These are phyloP conservation scores for Helobdella robusta DNA, from an alignment of 2,888 invertebrate species.

Conservation along the genomic window DNA sequence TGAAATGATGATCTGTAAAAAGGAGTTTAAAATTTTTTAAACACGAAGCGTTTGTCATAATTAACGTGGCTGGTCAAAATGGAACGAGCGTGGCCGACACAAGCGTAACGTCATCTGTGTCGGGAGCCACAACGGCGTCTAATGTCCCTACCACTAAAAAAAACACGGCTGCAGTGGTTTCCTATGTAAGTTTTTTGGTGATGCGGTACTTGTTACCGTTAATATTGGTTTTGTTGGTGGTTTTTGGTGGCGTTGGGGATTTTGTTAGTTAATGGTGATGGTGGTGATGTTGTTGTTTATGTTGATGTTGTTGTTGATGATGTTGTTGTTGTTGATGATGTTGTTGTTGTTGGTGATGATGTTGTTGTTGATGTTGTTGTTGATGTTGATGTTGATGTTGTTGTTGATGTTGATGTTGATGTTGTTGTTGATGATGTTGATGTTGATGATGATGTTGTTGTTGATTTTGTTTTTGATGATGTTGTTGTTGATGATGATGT, in stretches of 20 bases:
- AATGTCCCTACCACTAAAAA: too few relatives aligned
- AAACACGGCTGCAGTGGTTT: too few relatives aligned
- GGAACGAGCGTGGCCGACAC: too few relatives aligned
- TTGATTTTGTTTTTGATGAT: not conserved
- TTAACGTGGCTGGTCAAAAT: too few relatives aligned
- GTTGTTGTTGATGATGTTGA: not conserved
- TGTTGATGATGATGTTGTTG: not conserved
- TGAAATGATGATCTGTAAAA: too few relatives aligned
- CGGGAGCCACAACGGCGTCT: too few relatives aligned
- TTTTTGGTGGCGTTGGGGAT: not conserved
- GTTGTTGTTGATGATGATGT: not conserved
- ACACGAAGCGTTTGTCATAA: too few relatives aligned
- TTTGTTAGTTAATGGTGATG: not conserved
- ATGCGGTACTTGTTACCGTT: too few relatives aligned
- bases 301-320: not conserved
- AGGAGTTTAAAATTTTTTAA: too few relatives aligned
- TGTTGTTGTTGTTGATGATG: not conserved
- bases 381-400: constrained; percentile 9
- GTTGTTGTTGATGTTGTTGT: constrained; percentile 5
- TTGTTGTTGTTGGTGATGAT: not conserved
- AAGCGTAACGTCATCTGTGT: too few relatives aligned
- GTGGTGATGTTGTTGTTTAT: not conserved
- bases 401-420: not conserved
- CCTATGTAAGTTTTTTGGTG: too few relatives aligned
- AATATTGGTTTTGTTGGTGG: too few relatives aligned